Base-by-base conservation (phyloP, 2,888 invertebrate genomes). In the Aspidiotus destructor region DNA sequence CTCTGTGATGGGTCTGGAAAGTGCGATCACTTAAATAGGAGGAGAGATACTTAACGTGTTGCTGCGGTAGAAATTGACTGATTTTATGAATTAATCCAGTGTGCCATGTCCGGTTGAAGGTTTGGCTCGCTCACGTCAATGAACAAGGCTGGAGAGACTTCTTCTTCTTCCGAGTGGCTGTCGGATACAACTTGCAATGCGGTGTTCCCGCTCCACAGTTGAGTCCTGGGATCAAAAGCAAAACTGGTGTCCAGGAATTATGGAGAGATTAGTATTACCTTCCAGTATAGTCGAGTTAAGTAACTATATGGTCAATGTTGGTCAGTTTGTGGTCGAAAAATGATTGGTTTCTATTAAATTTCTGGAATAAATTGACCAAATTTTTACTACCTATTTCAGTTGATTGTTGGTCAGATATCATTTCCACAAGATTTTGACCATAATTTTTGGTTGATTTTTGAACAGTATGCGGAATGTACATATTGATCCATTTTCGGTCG, bases 51-150 rank as follows among this genome's bases (percentile, higher is more conserved):
- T 15, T 9, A 55, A 16, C 17, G 9, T 11, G 8, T n/a, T 55
- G 57, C 9, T 8, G 9, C 8, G 57, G 57, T 15, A 55, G 17
- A 15, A 11, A 55, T 8, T 15, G 17, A n/a, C 57, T 55, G 57
- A 10, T 55, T 55, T 55, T 55, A 15, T 55, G 57, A 15, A 55
- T 8, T 55, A 55, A 15, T 15, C 57, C 57, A 8, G 8, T n/a
- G 17, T 10, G 8, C 57, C 57, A 55, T 11, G n/a, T 15, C n/a
- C n/a, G 8, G 57, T 55, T 15, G 17, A 55, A 55, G 8, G 57
- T 15, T 55, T 55, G 57, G n/a, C n/a, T n/a, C n/a, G 8, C n/a
- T 55, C 17, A 55, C 57, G 57, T 55, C 57, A 9, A 55, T 8
- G 13, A 44, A 44, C 9, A 44, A 8, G 9, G 48, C 48, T 44